Conservation (phyloP, 2,888 invertebrate species). For the Blera fallax region DNA sequence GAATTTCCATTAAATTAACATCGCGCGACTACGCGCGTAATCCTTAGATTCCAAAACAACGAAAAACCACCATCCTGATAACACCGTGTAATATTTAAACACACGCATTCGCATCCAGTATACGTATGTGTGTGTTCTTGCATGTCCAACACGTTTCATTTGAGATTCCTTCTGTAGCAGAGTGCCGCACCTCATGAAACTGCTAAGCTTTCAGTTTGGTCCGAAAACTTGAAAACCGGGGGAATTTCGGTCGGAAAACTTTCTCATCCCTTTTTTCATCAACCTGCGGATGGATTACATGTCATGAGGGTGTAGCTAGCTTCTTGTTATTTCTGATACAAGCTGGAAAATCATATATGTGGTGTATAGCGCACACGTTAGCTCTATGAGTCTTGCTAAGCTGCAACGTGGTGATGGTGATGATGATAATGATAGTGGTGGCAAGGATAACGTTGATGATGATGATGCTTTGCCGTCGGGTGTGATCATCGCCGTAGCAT, state of each 20-base stretch:
- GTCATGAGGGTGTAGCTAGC: conserved; percentile 63
- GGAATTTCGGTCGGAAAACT: conserved; percentile 11
- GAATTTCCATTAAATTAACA: conserved; percentile 71
- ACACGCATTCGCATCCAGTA: conserved; percentile 9
- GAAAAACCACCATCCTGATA: conserved; percentile 52
- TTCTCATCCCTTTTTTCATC: conserved; percentile 38
- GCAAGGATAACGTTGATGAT: conserved; percentile 49
- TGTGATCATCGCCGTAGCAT: conserved; percentile 55
- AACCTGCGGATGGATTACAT: conserved; percentile 72
- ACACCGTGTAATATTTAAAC: conserved; percentile 61
- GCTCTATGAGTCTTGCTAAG: conserved; percentile 19
- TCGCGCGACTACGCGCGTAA: conserved; percentile 60
- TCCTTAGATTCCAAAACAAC: conserved; percentile 65
- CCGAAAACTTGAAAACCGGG: conserved; percentile 60
- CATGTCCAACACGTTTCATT: conserved; percentile 55
- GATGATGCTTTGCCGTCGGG: conserved; percentile 60
- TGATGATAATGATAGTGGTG: conserved; percentile 39
- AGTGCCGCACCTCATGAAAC: conserved; percentile 46
- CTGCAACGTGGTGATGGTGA: conserved; percentile 37
- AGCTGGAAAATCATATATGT: conserved; percentile 1
- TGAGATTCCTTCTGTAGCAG: conserved; percentile 50
- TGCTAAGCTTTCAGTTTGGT: conserved; percentile 32
- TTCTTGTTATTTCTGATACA: conserved; percentile 62
- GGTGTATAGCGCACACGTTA: conserved; percentile 9
- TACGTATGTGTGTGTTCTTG: neutral